phyloP scores from a whole-genome alignment of 1,140 invertebrate genomes.

The Elymnias hypermnestra region DNA sequence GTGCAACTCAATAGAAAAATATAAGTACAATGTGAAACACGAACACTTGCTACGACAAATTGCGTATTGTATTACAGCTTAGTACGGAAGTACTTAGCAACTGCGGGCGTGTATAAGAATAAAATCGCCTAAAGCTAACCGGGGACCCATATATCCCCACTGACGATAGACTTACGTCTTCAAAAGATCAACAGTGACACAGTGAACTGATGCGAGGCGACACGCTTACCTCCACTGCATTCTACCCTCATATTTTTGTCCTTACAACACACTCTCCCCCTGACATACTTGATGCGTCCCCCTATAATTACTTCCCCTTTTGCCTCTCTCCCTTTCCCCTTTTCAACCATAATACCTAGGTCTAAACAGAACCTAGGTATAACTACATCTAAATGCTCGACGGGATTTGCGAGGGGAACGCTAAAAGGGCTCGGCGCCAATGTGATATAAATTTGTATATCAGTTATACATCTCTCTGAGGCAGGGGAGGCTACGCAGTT shows the following conservation, averaged over 20 bases:
- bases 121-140: slow-evolving; percentile 7
- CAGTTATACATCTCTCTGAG: slow-evolving; percentile 43
- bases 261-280: slow-evolving; percentile 69
- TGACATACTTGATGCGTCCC: slow-evolving; percentile 73
- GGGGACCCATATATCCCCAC: slow-evolving; percentile 17
- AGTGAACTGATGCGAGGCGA: slow-evolving; percentile 68
- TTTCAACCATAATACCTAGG: slow-evolving; percentile 55
- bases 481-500: slow-evolving; percentile 35
- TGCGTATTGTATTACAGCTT: too few species aligned
- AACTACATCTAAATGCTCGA: slow-evolving; percentile 48
- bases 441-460: slow-evolving; percentile 64
- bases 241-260: slow-evolving; percentile 65
- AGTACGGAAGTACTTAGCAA: too few species aligned
- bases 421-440: slow-evolving; percentile 61
- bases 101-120: not conserved
- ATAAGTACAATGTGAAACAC: too few species aligned
- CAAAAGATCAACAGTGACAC: slow-evolving; percentile 71
- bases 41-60: too few species aligned
- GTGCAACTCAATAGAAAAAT: too few species aligned
- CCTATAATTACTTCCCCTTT: slow-evolving; percentile 64
- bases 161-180: slow-evolving; percentile 36
- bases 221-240: slow-evolving; percentile 68
- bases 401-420: slow-evolving; percentile 65
- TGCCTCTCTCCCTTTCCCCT: slow-evolving; percentile 40
- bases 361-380: slow-evolving; percentile 54